These are phyloP conservation scores for Sceloporus tristichus DNA, from an alignment of 2,113 vertebrate genomes.

Conservation along the genomic window DNA sequence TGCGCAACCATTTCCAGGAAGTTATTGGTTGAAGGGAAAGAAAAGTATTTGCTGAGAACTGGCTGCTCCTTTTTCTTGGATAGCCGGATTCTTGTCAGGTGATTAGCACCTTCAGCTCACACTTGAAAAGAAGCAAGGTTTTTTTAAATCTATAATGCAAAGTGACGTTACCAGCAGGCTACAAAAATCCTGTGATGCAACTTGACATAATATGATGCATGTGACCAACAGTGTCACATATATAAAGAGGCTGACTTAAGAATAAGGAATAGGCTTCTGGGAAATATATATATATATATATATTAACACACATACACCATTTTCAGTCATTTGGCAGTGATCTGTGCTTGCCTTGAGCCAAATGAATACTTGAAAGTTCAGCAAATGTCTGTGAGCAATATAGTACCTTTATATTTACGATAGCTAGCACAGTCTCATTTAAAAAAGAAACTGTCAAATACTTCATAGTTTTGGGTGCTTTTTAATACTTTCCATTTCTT, in stretches of 20 bases:
- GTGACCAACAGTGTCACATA: slow-evolving; percentile 58
- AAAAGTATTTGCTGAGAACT: slow-evolving; percentile 64
- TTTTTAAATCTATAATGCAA: slow-evolving; percentile 69
- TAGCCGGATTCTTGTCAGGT: slow-evolving; percentile 63
- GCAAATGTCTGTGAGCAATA: slow-evolving; percentile 51
- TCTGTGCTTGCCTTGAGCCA: slow-evolving; percentile 67
- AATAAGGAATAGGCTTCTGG: slow-evolving; percentile 24
- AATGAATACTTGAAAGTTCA: slow-evolving; percentile 57
- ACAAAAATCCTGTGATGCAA: slow-evolving; percentile 64
- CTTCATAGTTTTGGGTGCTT: slow-evolving; percentile 42
- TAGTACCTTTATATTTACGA: slow-evolving; percentile 35
- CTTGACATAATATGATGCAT: slow-evolving; percentile 58
- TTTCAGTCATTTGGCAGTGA: slow-evolving; percentile 59
- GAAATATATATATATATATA: slow-evolving; percentile 34
- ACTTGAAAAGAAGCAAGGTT: slow-evolving; percentile 59
- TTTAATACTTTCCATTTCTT: slow-evolving; percentile 35
- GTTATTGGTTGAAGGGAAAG: slow-evolving; percentile 52
- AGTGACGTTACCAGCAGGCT: slow-evolving; percentile 65
- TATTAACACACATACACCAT: slow-evolving; percentile 15
- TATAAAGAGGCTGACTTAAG: slow-evolving; percentile 35
- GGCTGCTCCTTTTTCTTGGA: slow-evolving; percentile 42
- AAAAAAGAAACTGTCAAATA: slow-evolving; percentile 50
- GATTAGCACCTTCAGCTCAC: slow-evolving; percentile 60
- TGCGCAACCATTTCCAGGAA: slow-evolving; percentile 60
- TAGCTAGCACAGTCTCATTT: slow-evolving; percentile 40